Conservation (phyloP, 2,797 vertebrate genomes). For the Pipistrellus kuhlii region DNA sequence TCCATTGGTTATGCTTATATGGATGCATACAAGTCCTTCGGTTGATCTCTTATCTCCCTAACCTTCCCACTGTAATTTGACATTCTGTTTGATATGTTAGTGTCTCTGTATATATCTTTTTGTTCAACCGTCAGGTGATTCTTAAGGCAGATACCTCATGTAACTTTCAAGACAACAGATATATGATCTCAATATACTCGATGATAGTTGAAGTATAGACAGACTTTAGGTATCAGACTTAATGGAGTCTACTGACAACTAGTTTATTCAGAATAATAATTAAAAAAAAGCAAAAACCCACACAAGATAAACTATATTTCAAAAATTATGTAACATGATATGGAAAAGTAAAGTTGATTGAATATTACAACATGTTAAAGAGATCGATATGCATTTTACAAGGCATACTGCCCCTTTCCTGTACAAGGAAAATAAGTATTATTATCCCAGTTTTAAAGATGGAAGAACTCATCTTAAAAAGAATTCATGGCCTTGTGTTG, state of each 20-base stretch:
- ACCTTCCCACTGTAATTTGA: too few relatives aligned
- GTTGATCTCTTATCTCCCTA: too few relatives aligned
- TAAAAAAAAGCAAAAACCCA: too few relatives aligned
- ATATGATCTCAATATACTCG: neutral
- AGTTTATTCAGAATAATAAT: neutral
- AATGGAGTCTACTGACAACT: neutral
- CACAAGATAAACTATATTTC: neutral
- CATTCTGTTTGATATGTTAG: too few relatives aligned
- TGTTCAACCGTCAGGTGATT: neutral
- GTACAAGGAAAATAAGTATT: neutral
- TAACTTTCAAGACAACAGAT: neutral
- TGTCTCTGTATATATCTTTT: too few relatives aligned
- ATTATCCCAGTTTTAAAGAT: neutral
- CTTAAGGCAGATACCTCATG: neutral
- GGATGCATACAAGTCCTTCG: too few relatives aligned
- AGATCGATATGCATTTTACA: neutral
- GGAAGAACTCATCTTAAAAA: neutral
- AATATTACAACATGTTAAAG: neutral
- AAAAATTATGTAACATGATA: neutral
- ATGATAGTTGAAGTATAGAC: neutral
- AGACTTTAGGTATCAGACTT: neutral
- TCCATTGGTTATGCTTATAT: too few relatives aligned
- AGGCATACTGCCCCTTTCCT: neutral
- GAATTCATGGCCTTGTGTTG: conserved; percentile 83
- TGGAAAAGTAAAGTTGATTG: neutral